Evolutionary conservation across 2,797 vertebrate genomes (phyloP).

Genomic region (Yasuhikotakia modesta): DNA sequence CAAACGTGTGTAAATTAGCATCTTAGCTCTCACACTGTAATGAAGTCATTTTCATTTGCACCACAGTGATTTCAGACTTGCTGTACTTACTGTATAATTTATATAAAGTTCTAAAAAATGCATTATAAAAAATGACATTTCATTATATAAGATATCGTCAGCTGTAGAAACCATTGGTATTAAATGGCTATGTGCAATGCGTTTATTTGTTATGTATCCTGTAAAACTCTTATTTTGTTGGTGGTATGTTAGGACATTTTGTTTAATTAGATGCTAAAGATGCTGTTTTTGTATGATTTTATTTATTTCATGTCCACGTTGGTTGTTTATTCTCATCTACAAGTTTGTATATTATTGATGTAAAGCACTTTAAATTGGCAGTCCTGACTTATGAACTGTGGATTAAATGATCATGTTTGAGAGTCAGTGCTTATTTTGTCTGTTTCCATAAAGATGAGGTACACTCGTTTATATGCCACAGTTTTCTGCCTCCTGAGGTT

Average conservation of each 20-base stretch:
- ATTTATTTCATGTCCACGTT: constrained; percentile 65
- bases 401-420: constrained; percentile 68
- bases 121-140: constrained; percentile 66
- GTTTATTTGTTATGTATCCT: constrained; percentile 78
- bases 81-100: constrained; percentile 73
- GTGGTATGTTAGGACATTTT: constrained; percentile 73
- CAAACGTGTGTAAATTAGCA: constrained; percentile 51
- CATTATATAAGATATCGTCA: constrained; percentile 61
- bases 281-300: constrained; percentile 71
- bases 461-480: neutral
- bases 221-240: constrained; percentile 75
- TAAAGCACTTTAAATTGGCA: constrained; percentile 92
- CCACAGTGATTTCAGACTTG: constrained; percentile 65
- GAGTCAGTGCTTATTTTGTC: constrained; percentile 39
- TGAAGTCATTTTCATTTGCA: constrained; percentile 63
- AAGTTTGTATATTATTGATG: constrained; percentile 77
- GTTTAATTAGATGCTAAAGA: constrained; percentile 68
- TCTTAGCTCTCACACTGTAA: constrained; percentile 67
- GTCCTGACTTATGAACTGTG: constrained; percentile 66
- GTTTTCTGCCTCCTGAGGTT: constrained; percentile 14
- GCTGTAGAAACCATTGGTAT: constrained; percentile 72
- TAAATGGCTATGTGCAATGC: constrained; percentile 97
- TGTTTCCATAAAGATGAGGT: constrained; percentile 31
- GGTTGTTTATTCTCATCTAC: constrained; percentile 69
- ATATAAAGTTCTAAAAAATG: constrained; percentile 68